Conservation (phyloP, 2,113 vertebrate species). For the Rhinoderma darwinii region DNA sequence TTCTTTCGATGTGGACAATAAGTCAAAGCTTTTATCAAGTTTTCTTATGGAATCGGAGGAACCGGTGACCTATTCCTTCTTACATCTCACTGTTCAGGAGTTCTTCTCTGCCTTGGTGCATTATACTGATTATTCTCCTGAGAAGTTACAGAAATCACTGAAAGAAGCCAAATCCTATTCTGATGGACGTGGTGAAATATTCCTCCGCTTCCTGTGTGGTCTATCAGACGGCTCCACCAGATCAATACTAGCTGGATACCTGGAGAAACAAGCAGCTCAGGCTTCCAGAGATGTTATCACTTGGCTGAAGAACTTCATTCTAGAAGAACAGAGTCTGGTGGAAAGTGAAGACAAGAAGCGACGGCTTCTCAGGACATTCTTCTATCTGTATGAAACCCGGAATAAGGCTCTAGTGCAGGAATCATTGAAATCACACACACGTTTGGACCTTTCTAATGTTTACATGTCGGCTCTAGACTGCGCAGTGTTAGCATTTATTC, state of each 20-base stretch:
- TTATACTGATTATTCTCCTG: conserved; percentile 63
- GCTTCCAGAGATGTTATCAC: conserved; percentile 19
- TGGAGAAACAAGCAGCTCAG: neutral
- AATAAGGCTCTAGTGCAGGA: neutral
- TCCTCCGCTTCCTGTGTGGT: conserved; percentile 70
- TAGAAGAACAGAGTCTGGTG: neutral
- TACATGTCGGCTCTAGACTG: conserved; percentile 66
- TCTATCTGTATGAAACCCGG: neutral
- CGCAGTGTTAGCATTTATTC: conserved; percentile 60
- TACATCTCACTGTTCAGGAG: conserved; percentile 59
- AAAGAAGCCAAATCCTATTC: conserved; percentile 35
- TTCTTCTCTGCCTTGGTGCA: conserved; percentile 67
- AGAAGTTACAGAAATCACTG: conserved; percentile 59
- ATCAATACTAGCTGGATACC: neutral
- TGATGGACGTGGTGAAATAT: conserved; percentile 53
- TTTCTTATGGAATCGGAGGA: conserved; percentile 61
- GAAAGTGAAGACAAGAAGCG: conserved; percentile 49
- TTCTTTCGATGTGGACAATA: conserved; percentile 59
- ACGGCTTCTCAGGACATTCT: conserved; percentile 65
- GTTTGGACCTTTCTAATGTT: conserved; percentile 59
- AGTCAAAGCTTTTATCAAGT: conserved; percentile 41
- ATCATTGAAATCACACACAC: neutral
- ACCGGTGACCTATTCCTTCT: conserved; percentile 65
- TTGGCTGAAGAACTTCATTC: neutral
- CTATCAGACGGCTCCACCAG: conserved; percentile 64